Conservation (phyloP, 2,797 vertebrate genomes). For the Falco biarmicus region DNA sequence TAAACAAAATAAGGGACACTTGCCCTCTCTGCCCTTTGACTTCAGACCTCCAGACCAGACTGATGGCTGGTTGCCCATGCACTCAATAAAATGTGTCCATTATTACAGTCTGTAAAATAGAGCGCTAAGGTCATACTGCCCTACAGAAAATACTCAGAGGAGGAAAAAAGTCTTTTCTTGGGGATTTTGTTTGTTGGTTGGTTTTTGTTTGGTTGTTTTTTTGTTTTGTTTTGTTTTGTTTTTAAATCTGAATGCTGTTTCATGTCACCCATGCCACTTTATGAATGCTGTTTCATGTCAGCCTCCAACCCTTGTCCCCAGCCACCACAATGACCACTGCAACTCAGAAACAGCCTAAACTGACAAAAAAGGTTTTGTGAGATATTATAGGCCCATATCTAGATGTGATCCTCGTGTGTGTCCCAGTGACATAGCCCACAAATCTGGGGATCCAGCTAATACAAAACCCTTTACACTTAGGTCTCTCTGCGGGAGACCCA, state of each 20-base stretch:
- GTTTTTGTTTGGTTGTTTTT: too few relatives aligned
- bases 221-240: not conserved
- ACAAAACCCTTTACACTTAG: not conserved
- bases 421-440: not conserved
- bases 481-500: not conserved
- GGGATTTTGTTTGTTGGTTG: too few relatives aligned
- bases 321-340: not conserved
- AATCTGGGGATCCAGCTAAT: not conserved
- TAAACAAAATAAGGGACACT: constrained; percentile 50
- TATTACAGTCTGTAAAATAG: constrained; percentile 32
- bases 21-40: constrained; percentile 42
- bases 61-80: constrained; percentile 18
- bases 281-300: not conserved
- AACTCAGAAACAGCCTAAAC: not conserved
- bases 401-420: not conserved
- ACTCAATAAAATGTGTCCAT: constrained; percentile 48
- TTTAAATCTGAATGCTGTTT: not conserved
- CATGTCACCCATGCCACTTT: not conserved
- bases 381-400: too few relatives aligned
- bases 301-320: not conserved
- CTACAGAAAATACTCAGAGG: not conserved
- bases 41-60: constrained; percentile 20
- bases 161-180: not conserved
- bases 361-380: not conserved
- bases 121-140: not conserved